Percentiles rank a stretch among this genome's conserved stretches.
Conservation (phyloP, 1,140 invertebrate species). For the Anastrepha obliqua region DNA sequence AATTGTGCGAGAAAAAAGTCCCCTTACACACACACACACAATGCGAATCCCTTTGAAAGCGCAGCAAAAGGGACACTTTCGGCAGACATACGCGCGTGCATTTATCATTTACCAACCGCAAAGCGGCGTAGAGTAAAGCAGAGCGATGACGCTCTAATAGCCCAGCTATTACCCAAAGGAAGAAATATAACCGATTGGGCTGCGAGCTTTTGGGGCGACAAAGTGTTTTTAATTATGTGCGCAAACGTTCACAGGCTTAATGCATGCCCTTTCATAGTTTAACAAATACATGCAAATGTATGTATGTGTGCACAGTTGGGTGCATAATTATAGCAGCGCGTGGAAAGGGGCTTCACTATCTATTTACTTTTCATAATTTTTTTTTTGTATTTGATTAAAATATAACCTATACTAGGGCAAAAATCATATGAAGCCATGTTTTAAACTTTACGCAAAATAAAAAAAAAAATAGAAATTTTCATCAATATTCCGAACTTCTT, state of each 20-base stretch:
- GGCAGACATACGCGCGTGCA: background rate
- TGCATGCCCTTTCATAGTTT: background rate
- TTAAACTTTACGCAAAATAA: no score
- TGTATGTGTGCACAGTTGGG: background rate
- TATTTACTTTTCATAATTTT: no score
- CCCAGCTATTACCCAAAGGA: background rate
- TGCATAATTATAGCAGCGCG: background rate
- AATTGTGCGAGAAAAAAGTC: background rate
- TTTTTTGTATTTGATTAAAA: no score
- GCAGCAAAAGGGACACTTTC: background rate
- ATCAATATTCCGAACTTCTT: no score
- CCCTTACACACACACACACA: background rate
- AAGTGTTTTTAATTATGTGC: slow-evolving; percentile 52
- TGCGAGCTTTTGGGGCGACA: slow-evolving; percentile 10
- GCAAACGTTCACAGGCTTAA: slow-evolving; percentile 41
- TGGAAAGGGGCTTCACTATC: no score
- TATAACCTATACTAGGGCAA: no score
- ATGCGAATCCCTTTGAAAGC: background rate
- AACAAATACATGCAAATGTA: background rate
- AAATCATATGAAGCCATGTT: no score
- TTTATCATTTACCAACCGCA: slow-evolving; percentile 29
- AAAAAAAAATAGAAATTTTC: no score
- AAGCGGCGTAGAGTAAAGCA: background rate
- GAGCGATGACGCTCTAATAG: background rate
- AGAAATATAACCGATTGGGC: background rate